Evolutionary conservation across 2,113 vertebrate species (phyloP).

Genomic region (Alexandromys fortis): DNA sequence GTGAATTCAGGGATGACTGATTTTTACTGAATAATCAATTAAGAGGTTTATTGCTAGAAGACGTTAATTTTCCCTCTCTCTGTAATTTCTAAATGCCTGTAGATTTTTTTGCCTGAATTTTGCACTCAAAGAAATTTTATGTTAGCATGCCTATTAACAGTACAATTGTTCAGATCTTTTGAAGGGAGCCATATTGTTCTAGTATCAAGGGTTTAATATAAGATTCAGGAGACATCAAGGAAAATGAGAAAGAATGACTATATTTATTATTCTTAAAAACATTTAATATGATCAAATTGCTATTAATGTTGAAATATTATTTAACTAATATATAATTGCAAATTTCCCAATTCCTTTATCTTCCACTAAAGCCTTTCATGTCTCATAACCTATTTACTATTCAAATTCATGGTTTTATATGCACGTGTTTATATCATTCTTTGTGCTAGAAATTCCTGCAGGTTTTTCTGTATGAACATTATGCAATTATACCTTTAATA

Average conservation of each 20-base stretch:
- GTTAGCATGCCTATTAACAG: not conserved
- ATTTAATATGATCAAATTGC: not conserved
- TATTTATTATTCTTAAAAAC: not conserved
- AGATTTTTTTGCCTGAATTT: not conserved
- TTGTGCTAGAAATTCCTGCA: not conserved
- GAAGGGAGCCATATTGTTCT: not conserved
- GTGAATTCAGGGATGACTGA: not conserved
- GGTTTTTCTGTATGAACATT: not conserved
- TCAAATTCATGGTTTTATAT: not conserved
- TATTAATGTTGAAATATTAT: not conserved
- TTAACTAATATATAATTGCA: not conserved
- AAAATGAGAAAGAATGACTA: not conserved
- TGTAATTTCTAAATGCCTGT: not conserved
- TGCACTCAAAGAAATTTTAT: too few relatives aligned
- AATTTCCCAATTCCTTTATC: not conserved
- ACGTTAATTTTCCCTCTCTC: not conserved
- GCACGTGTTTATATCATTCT: not conserved
- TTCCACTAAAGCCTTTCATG: not conserved
- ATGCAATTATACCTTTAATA: not conserved
- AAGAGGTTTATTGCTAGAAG: not conserved
- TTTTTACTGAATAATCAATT: not conserved
- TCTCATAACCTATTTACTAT: not conserved
- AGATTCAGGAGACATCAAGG: not conserved
- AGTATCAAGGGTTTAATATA: not conserved
- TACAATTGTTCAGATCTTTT: not conserved